These are phyloP conservation scores for Lepidothrix coronata DNA, from an alignment of 2,113 vertebrate species.

Conservation along the genomic window DNA sequence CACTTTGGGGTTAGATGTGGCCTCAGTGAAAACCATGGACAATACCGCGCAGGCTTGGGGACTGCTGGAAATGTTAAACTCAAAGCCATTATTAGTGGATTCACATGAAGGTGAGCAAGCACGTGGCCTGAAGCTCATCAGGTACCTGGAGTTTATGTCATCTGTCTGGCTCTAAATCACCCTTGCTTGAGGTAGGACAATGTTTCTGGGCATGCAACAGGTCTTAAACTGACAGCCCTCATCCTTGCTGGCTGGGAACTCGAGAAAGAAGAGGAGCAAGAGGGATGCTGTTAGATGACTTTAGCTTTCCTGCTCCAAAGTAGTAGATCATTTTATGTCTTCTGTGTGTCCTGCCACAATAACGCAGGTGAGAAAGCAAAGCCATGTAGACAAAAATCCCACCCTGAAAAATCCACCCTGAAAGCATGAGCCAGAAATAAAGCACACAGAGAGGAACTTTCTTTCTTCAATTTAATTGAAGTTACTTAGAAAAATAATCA, in stretches of 20 bases:
- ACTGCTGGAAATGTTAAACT: background rate
- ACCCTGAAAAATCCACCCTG: background rate
- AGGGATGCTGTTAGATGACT: background rate
- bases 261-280: background rate
- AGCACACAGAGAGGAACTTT: slow-evolving; percentile 62
- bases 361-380: background rate
- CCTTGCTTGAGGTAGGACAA: background rate
- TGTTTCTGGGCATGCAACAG: background rate
- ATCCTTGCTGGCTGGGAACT: background rate
- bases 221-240: background rate
- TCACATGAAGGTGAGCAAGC: background rate
- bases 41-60: background rate
- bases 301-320: background rate
- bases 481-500: slow-evolving; percentile 86
- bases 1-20: background rate
- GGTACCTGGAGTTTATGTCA: background rate
- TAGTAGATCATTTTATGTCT: background rate
- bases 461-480: slow-evolving; percentile 82
- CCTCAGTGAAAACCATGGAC: background rate
- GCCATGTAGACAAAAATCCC: background rate
- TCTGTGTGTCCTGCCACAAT: background rate
- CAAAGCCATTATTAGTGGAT: background rate
- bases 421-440: slow-evolving; percentile 43
- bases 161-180: background rate
- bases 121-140: background rate